These are phyloP conservation scores for Sinotaia quadrata DNA, from an alignment of 2,888 invertebrate species.

Conservation along the genomic window DNA sequence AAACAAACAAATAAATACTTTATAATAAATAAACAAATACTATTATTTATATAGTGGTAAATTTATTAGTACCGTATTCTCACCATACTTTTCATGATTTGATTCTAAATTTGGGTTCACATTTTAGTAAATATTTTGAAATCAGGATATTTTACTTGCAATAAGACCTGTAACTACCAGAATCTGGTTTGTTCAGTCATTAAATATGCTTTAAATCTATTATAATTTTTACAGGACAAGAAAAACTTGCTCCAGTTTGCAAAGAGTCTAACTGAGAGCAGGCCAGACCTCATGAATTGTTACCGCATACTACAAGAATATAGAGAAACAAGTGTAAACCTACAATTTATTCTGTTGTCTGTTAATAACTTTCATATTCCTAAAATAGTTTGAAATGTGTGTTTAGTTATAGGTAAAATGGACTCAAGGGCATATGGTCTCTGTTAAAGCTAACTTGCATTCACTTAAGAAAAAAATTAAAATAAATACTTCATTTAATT, in stretches of 20 bases:
- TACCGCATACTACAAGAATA: slow-evolving; percentile 49
- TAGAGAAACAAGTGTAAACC: slow-evolving; percentile 56
- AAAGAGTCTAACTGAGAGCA: slow-evolving; percentile 31
- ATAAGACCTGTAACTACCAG: neutral
- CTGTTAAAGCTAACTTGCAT: too few species aligned
- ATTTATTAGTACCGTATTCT: too few species aligned
- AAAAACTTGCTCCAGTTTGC: slow-evolving; percentile 51
- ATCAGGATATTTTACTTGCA: neutral
- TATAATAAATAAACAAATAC: too few species aligned
- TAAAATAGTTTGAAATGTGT: too few species aligned
- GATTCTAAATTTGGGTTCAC: neutral
- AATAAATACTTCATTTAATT: too few species aligned
- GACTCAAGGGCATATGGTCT: too few species aligned
- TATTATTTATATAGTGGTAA: too few species aligned
- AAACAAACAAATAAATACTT: too few species aligned
- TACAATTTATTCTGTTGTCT: neutral
- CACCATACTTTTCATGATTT: too few species aligned
- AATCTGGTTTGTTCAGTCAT: neutral
- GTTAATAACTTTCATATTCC: neutral
- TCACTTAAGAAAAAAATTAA: too few species aligned
- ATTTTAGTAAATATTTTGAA: neutral
- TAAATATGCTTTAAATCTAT: neutral
- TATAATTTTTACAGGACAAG: slow-evolving; percentile 44
- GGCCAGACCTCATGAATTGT: slow-evolving; percentile 41
- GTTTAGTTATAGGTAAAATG: too few species aligned